Conservation (phyloP, 2,113 vertebrate species). For the Onychostruthus taczanowskii region DNA sequence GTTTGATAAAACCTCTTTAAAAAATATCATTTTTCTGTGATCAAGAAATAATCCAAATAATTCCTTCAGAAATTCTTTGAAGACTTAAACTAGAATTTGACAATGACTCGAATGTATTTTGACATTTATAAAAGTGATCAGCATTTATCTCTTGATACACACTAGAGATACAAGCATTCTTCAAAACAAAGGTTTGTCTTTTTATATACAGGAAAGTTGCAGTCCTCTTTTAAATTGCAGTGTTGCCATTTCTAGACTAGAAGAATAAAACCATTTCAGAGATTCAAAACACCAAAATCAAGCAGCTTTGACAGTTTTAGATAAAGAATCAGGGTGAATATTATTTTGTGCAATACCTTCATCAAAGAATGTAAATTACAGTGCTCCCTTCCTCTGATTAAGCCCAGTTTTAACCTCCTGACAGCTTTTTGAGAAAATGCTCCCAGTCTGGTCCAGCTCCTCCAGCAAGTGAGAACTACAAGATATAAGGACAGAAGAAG, state of each 20-base stretch:
- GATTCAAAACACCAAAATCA: not conserved
- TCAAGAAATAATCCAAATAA: not conserved
- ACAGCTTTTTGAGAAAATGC: not conserved
- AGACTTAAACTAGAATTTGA: not conserved
- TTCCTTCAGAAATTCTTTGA: not conserved
- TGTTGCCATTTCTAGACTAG: not conserved
- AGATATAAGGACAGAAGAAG: not conserved
- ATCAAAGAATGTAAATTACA: not conserved
- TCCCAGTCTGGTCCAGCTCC: not conserved
- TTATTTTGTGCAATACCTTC: not conserved
- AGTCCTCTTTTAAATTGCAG: not conserved
- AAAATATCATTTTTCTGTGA: not conserved
- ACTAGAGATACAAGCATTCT: not conserved
- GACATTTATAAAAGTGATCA: not conserved
- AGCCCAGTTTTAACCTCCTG: not conserved
- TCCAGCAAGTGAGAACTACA: not conserved
- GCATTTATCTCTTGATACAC: not conserved
- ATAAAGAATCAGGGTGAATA: not conserved
- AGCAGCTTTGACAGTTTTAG: not conserved
- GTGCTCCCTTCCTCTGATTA: not conserved
- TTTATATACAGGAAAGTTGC: not conserved
- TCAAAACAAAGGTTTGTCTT: not conserved
- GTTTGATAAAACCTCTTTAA: not conserved
- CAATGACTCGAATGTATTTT: not conserved
- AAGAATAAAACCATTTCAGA: not conserved